Base-by-base conservation (phyloP, 2,888 invertebrate genomes). In the Thalpophila matura region DNA sequence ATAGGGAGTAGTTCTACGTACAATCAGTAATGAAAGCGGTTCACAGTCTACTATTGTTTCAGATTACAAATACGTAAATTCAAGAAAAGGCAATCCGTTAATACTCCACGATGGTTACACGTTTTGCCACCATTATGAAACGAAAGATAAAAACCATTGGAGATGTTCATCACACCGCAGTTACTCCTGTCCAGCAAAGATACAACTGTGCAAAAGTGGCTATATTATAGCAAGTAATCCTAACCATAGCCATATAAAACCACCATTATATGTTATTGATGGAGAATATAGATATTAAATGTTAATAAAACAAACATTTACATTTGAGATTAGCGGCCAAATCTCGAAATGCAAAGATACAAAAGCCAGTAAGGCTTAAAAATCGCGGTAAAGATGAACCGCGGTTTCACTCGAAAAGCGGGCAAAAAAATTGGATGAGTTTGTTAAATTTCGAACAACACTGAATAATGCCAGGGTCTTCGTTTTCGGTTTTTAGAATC, bases 111-210 rank as follows among this genome's bases (percentile, higher is more conserved):
- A 35, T 0, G 62, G 60, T 3, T 60, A 27, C 14, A 51, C 51
- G 6, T 67, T 5, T 24, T 27, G 9, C 4, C 27, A 20, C 6
- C 12, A 33, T 1, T 10, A 5, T 1, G 12, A 2, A 4, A 18
- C 37, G 22, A 54, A 49, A n/a, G 1, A 33, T 4, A 20, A 20
- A 12, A 20, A 20, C 1, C 43, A 45, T 10, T 67, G 69, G 69
- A 14, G 3, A 6, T 67, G 69, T 18, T 12, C 69, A 0, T 67
- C 53, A 3, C 10, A n/a, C 0, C 10, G n/a, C 1, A 67, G 69
- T 22, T 38, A 45, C 16, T 6, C 2, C 0, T 67, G 62, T 33
- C 45, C 29, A 0, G 67, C 62, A 5, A 45, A 3, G 9, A 3
- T 68, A n/a, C n/a, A 7, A 18, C 5, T 54, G 7, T 1, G 45